A percentile compares a stretch with the other conserved stretches of the same genome.
Evolutionary conservation across 2,113 vertebrate species (phyloP).

Genomic region (Pogona vitticeps): DNA sequence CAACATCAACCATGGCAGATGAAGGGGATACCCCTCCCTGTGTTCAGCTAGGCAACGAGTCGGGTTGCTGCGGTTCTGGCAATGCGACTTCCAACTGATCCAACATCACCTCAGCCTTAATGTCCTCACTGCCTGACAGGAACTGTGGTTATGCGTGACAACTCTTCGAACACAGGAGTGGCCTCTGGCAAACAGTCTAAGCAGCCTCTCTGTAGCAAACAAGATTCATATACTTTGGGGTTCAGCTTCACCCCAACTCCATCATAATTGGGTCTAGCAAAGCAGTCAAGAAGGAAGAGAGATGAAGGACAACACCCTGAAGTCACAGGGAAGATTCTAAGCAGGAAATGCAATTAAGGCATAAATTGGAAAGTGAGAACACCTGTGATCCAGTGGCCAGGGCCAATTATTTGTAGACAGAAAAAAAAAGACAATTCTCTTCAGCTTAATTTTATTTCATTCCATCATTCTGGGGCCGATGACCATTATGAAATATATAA

Average conservation of each 20-base stretch:
- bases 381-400: constrained; percentile 59
- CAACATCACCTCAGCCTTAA: no score
- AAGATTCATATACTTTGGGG: not conserved
- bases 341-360: constrained; percentile 68
- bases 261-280: constrained; percentile 15
- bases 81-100: no score
- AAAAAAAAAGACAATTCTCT: constrained; percentile 29
- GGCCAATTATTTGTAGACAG: constrained; percentile 51
- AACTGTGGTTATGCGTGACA: not conserved
- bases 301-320: constrained; percentile 64
- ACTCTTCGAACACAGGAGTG: no score
- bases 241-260: fast-evolving
- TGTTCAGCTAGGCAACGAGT: no score
- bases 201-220: not conserved
- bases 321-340: constrained; percentile 42
- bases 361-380: constrained; percentile 67
- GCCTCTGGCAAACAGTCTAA: not conserved
- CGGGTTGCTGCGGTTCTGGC: no score
- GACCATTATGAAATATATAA: constrained; percentile 39
- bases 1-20: no score
- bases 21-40: no score
- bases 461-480: constrained; percentile 51
- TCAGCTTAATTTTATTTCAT: constrained; percentile 57
- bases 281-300: constrained; percentile 42
- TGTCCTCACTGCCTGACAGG: no score